These are phyloP conservation scores for Trematomus loennbergii DNA, from an alignment of 2,113 vertebrate genomes.

Conservation along the genomic window DNA sequence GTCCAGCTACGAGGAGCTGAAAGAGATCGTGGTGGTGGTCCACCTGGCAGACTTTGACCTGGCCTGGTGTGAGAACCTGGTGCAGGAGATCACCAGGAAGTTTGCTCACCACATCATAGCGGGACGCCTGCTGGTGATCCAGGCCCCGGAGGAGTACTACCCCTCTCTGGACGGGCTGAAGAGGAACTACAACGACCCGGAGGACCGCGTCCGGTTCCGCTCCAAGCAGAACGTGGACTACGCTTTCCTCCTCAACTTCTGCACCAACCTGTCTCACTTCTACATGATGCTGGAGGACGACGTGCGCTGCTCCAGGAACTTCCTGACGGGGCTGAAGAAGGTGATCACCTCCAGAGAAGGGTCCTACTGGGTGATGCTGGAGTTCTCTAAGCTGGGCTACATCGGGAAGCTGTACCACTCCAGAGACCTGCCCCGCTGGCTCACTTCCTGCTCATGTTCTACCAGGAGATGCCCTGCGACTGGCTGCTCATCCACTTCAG, in stretches of 20 bases:
- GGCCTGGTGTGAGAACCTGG: slow-evolving; percentile 90
- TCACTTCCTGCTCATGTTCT: slow-evolving; percentile 99
- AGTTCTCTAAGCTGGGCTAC: slow-evolving; percentile 98
- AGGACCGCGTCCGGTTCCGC: slow-evolving; percentile 95
- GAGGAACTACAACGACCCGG: slow-evolving; percentile 98
- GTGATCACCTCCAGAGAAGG: slow-evolving; percentile 95
- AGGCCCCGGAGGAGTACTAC: slow-evolving; percentile 95
- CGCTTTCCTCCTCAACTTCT: slow-evolving; percentile 93
- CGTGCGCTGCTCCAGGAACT: slow-evolving; percentile 95
- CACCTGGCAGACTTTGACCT: slow-evolving; percentile 93
- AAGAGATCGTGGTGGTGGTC: slow-evolving; percentile 94
- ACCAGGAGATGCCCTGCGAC: slow-evolving; percentile 99
- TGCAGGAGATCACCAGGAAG: slow-evolving; percentile 94
- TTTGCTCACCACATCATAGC: slow-evolving; percentile 98
- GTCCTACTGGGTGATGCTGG: slow-evolving; percentile 97
- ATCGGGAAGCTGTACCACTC: slow-evolving; percentile 97
- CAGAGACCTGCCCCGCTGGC: slow-evolving; percentile 91
- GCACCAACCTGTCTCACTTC: slow-evolving; percentile 97
- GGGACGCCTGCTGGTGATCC: slow-evolving; percentile 94
- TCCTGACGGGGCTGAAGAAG: slow-evolving; percentile 96
- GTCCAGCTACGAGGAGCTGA: slow-evolving; percentile 95
- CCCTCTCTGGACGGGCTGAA: slow-evolving; percentile 94
- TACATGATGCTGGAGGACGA: slow-evolving; percentile 99
- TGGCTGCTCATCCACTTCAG: slow-evolving; percentile 97
- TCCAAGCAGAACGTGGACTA: slow-evolving; percentile 98